Percentiles rank a stretch among this genome's conserved stretches.
These are phyloP conservation scores for Epinephelus moara DNA, from an alignment of 2,113 vertebrate species.

Conservation along the genomic window DNA sequence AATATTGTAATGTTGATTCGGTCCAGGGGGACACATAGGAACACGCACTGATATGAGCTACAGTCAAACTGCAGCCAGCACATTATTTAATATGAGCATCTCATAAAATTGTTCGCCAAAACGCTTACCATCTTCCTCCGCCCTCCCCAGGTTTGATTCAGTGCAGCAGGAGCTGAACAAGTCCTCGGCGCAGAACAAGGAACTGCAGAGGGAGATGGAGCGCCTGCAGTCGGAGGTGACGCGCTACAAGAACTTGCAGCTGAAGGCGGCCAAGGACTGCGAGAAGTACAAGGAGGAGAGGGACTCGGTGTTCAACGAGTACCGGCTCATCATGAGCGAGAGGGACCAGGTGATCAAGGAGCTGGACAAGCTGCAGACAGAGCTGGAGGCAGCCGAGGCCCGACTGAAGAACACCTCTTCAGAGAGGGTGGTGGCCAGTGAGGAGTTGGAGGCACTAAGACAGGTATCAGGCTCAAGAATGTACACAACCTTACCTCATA, in stretches of 20 bases:
- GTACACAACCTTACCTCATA: not conserved
- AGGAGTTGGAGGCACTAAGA: constrained; percentile 95
- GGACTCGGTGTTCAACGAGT: constrained; percentile 97
- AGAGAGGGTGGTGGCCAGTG: constrained; percentile 94
- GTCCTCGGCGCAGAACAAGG: constrained; percentile 94
- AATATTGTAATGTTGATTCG: constrained; percentile 1
- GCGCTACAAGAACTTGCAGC: constrained; percentile 93
- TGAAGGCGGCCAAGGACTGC: constrained; percentile 92
- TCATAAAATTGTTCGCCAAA: not conserved
- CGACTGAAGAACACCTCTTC: constrained; percentile 96
- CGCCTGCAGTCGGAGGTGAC: constrained; percentile 96
- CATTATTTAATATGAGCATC: not conserved
- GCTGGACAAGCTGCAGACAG: constrained; percentile 96
- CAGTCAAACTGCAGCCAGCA: not conserved
- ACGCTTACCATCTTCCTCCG: not conserved
- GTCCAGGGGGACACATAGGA: not conserved
- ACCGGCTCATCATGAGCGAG: constrained; percentile 98
- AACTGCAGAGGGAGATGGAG: constrained; percentile 97
- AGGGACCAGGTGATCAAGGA: constrained; percentile 99
- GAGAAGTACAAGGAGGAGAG: constrained; percentile 98
- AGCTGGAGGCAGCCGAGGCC: constrained; percentile 94
- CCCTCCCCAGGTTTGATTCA: constrained; percentile 89
- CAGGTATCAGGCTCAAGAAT: constrained; percentile 84
- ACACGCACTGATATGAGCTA: constrained; percentile 4
- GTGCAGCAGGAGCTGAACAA: constrained; percentile 96